These are phyloP conservation scores for Rambutsinella grinnellia DNA, from an alignment of 2,888 invertebrate genomes.

Conservation along the genomic window DNA sequence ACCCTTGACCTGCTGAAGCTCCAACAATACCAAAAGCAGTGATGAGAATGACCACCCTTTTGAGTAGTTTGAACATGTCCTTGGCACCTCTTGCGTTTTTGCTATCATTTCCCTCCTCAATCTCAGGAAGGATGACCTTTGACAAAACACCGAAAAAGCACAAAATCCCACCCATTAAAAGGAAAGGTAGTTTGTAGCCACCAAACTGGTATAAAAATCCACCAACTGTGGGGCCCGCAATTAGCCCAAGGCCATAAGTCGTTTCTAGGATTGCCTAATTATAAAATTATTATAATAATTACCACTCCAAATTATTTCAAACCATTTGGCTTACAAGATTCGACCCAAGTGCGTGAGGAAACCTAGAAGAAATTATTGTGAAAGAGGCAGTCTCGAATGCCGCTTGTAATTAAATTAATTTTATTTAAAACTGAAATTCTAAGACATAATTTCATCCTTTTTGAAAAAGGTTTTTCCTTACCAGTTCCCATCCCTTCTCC, in stretches of 20 bases:
- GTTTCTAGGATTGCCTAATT: conserved; percentile 69
- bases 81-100: conserved; percentile 67
- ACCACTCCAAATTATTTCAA: background rate
- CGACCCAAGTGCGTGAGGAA: conserved; percentile 87
- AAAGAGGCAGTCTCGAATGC: conserved; percentile 90
- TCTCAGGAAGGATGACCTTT: conserved; percentile 79
- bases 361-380: conserved; percentile 88
- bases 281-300: no score
- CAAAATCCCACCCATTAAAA: conserved; percentile 80
- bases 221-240: conserved; percentile 69
- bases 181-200: conserved; percentile 85
- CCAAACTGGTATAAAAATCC: conserved; percentile 73
- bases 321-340: conserved; percentile 73
- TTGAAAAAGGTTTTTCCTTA: no score
- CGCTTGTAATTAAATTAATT: no score
- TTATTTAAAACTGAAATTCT: no score
- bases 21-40: conserved; percentile 64
- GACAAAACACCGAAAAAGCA: conserved; percentile 83
- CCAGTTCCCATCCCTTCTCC: no score
- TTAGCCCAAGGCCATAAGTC: conserved; percentile 69
- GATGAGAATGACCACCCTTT: conserved; percentile 61
- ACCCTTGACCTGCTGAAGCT: conserved; percentile 68
- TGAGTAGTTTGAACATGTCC: conserved; percentile 60
- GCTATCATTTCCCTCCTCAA: conserved; percentile 68
- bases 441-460: no score